Evolutionary conservation across 2,797 vertebrate species (phyloP).

Genomic region (Neosilurus hyrtlii): DNA sequence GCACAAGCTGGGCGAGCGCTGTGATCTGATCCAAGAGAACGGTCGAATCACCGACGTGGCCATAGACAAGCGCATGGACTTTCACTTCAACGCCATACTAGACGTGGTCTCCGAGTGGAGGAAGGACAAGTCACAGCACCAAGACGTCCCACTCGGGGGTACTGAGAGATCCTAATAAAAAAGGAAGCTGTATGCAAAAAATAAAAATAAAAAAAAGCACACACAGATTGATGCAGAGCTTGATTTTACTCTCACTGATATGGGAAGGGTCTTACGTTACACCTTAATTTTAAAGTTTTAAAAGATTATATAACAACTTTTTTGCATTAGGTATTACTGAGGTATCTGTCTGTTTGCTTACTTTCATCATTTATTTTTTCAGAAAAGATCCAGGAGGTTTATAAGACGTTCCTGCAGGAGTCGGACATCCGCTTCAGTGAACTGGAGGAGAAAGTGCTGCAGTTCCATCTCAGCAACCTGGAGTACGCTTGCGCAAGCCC

Average conservation of each 20-base stretch:
- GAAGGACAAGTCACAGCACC: constrained; percentile 92
- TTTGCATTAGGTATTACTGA: no score
- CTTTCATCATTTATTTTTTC: no score
- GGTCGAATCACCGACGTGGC: constrained; percentile 87
- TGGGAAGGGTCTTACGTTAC: no score
- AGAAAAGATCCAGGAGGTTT: constrained; percentile 97
- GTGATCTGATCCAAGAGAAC: constrained; percentile 95
- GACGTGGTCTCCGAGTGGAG: constrained; percentile 97
- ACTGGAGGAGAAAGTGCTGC: constrained; percentile 91
- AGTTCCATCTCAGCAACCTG: constrained; percentile 97
- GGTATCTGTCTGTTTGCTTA: no score
- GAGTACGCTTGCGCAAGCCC: constrained; percentile 94
- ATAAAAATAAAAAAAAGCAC: background rate
- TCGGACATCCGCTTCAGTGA: constrained; percentile 94
- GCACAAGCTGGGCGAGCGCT: constrained; percentile 91
- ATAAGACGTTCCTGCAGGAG: constrained; percentile 91
- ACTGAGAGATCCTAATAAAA: constrained; percentile 8
- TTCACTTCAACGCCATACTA: constrained; percentile 97
- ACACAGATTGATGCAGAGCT: background rate
- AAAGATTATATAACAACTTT: no score
- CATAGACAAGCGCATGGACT: constrained; percentile 99
- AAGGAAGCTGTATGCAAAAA: background rate
- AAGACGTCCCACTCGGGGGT: constrained; percentile 93
- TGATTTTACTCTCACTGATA: background rate
- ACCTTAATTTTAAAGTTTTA: no score